These are phyloP conservation scores for Mamestra brassicae DNA, from an alignment of 2,888 invertebrate species.

Conservation along the genomic window DNA sequence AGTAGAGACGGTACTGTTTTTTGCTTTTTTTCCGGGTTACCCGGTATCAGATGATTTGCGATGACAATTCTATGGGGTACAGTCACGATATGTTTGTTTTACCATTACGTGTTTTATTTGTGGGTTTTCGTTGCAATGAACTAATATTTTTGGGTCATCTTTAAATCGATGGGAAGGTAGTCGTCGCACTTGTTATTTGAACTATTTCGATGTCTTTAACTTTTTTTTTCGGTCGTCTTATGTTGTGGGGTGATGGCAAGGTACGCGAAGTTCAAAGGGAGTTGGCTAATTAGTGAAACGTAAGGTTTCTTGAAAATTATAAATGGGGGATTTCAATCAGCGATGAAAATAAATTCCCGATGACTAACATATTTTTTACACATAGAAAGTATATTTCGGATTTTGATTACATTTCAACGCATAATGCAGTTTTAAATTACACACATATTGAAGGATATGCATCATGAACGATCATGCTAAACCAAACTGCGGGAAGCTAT, in stretches of 20 bases:
- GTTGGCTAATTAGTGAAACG: not conserved
- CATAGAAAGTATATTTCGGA: not conserved
- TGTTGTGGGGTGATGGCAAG: not conserved
- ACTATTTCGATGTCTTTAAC: constrained; percentile 19
- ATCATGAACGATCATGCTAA: not conserved
- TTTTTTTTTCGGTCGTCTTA: not conserved
- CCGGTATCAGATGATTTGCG: constrained; percentile 80
- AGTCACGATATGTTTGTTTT: constrained; percentile 83
- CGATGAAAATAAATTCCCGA: not conserved
- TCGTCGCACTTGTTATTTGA: not conserved
- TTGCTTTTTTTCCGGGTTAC: constrained; percentile 75
- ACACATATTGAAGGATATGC: not conserved
- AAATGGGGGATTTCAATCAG: not conserved
- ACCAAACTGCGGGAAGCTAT: not conserved
- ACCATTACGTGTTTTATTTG: constrained; percentile 58
- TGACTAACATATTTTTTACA: not conserved
- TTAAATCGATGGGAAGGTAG: constrained; percentile 27
- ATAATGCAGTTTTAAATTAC: too few relatives aligned
- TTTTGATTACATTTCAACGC: too few relatives aligned
- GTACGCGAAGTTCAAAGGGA: not conserved
- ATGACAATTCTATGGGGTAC: constrained; percentile 78
- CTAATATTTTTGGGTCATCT: constrained; percentile 59
- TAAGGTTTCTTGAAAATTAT: not conserved
- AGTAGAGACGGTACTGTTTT: constrained; percentile 87
- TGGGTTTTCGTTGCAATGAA: constrained; percentile 44